Conservation (phyloP, 2,888 invertebrate genomes). For the Diogma glabrata region DNA sequence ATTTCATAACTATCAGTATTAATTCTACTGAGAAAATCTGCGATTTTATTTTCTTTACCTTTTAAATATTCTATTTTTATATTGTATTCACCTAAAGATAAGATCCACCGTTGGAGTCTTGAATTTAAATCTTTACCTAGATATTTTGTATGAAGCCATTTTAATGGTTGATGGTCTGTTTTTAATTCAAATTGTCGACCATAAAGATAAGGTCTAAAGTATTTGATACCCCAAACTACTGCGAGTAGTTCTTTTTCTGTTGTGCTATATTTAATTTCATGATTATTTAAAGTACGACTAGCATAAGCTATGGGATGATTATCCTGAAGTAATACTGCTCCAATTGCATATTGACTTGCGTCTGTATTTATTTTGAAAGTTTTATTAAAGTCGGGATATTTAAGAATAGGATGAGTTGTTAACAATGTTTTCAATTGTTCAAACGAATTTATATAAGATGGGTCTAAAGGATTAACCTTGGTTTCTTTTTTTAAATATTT, state of each 20-base stretch:
- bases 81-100: constrained; percentile 16
- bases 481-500: background rate
- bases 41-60: constrained; percentile 17
- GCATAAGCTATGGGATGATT: background rate
- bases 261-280: background rate
- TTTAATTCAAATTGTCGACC: constrained; percentile 4
- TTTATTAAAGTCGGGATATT: background rate
- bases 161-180: constrained; percentile 19
- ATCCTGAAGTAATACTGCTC: background rate
- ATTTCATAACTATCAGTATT: constrained; percentile 16
- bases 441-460: constrained; percentile 7
- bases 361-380: background rate
- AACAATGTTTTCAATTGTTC: constrained; percentile 17
- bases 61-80: too few species aligned
- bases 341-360: background rate
- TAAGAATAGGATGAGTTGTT: background rate
- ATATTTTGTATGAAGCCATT: too few species aligned
- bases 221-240: too few species aligned
- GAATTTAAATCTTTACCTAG: constrained; percentile 18
- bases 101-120: constrained; percentile 16
- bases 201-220: too few species aligned
- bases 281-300: background rate
- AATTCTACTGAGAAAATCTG: constrained; percentile 4
- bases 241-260: constrained; percentile 12
- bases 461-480: background rate